A percentile compares a stretch with the other conserved stretches of the same genome.
phyloP scores from a whole-genome alignment of 2,113 vertebrate species.

The Psilopogon haemacephalus region DNA sequence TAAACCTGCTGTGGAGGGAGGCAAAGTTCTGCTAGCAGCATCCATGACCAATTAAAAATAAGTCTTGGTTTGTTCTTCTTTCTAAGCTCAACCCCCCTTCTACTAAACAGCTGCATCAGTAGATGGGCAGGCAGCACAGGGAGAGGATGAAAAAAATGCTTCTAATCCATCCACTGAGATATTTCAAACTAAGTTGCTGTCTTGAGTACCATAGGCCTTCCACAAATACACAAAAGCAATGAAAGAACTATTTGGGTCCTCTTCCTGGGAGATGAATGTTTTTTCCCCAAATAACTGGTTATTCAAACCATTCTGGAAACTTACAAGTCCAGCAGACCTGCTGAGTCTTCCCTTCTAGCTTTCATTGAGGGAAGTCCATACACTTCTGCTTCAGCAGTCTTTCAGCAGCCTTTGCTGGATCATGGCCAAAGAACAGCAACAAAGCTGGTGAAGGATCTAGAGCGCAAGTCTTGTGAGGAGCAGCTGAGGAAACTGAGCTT shows the following conservation, averaged over 20 bases:
- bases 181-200: neutral
- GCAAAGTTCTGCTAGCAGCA: conserved; percentile 79
- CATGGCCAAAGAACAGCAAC: no score
- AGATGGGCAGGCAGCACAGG: neutral
- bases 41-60: conserved; percentile 57
- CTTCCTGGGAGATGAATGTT: neutral
- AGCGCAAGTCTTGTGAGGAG: no score
- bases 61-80: neutral
- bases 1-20: conserved; percentile 75
- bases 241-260: neutral
- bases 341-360: neutral
- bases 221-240: neutral
- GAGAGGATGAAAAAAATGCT: neutral
- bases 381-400: neutral
- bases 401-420: neutral
- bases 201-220: neutral
- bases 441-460: no score
- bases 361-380: neutral
- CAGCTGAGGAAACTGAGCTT: no score
- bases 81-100: neutral
- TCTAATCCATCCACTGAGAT: neutral
- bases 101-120: neutral
- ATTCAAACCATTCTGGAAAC: neutral
- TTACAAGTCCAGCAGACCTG: neutral
- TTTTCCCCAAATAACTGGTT: neutral